Base-by-base conservation (phyloP, 2,113 vertebrate genomes). In the Gadus chalcogrammus region DNA sequence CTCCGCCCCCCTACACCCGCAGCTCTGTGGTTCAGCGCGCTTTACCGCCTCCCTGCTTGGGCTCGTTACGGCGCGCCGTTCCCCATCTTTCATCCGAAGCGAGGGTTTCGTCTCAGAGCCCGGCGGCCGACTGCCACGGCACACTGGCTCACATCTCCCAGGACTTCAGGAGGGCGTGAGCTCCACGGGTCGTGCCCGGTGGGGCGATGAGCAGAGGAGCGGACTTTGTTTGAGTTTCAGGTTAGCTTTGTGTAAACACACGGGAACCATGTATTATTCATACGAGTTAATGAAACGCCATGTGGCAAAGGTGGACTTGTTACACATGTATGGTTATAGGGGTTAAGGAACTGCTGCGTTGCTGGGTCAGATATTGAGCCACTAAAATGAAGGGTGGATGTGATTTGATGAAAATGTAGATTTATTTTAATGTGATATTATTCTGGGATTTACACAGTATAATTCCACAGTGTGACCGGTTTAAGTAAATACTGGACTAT, bases 1-100 rank as follows among this genome's bases (percentile, higher is more conserved):
- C 11, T 42, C 38, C 38, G 38, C 42, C 42, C 6, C 42, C 42
- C 9, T 48, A 1, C 12, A 2, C 31, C 31, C 31, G 4, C 31
- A 2, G 31, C 31, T 48, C 12, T 9, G 42, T 48, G 42, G 42
- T 13, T 48, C 42, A 48, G 42, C 42, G 42, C 77, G 84, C 82
- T 80, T 78, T 62, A 70, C 69, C 79, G 64, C 65, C 48, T 72
- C 66, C 69, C 20, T 20, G 79, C 72, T 84, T 72, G 76, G 72
- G 75, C 69, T 85, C 35, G 67, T 79, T 82, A 62, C 79, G 74
- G 68, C 77, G 66, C 56, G 58, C 27, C 13, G 31, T 2, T 66
- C 75, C n/a, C 72, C 56, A 58, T 48, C 63, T 81, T 78, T 71
- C 48, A 79, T 79, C 69, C 59, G 53, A 72, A 67, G 38, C 71